These are phyloP conservation scores for Nothocercus julius DNA, from an alignment of 2,113 vertebrate species.

Conservation along the genomic window DNA sequence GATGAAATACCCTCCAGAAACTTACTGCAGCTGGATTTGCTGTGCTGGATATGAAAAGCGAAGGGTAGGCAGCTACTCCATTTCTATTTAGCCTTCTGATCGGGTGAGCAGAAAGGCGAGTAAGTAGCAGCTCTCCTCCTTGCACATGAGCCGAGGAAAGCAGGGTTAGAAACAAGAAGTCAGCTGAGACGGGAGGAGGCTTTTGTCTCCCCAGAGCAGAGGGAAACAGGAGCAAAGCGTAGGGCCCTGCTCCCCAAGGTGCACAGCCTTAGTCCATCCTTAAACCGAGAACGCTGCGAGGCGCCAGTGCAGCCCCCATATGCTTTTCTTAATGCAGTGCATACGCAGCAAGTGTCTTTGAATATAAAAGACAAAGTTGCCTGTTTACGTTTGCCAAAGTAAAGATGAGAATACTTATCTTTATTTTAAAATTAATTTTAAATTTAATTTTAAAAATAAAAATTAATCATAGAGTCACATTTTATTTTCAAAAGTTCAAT, in stretches of 20 bases:
- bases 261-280: no score
- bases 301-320: neutral
- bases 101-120: neutral
- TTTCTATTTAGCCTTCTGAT: neutral
- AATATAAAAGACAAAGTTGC: neutral
- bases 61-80: neutral
- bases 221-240: neutral
- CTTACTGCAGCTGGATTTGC: neutral
- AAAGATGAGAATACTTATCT: neutral
- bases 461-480: neutral
- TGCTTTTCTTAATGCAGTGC: neutral
- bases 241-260: neutral
- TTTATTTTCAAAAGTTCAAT: conserved; percentile 19
- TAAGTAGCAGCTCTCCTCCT: neutral
- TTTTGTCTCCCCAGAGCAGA: neutral
- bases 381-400: no score
- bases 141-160: neutral
- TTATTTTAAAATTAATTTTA: neutral
- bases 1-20: neutral
- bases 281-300: neutral
- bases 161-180: neutral
- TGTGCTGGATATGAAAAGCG: neutral
- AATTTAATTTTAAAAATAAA: neutral
- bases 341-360: neutral
- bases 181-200: neutral